These are phyloP conservation scores for Aporrectodea caliginosa DNA, from an alignment of 1,140 invertebrate genomes.

Conservation along the genomic window DNA sequence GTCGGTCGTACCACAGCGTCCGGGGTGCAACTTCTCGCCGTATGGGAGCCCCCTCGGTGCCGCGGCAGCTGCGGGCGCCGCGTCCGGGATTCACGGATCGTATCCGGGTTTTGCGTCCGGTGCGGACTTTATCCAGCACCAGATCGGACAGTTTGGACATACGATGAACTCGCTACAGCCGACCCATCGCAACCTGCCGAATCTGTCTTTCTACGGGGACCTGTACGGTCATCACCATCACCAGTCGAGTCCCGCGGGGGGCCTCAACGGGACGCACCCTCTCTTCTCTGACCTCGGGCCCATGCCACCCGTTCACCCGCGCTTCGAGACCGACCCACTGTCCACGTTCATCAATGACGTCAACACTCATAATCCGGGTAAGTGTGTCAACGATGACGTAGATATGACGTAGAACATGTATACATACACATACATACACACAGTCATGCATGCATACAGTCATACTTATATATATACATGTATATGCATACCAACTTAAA, in stretches of 20 bases:
- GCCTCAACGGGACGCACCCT: neutral
- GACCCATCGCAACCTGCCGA: neutral
- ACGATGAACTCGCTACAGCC: neutral
- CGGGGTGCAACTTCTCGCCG: constrained; percentile 18
- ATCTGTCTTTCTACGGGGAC: constrained; percentile 18
- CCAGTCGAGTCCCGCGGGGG: constrained; percentile 3
- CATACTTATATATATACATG: neutral
- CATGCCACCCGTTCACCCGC: constrained; percentile 5
- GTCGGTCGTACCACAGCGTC: neutral
- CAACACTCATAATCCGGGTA: constrained; percentile 9
- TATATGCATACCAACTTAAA: neutral
- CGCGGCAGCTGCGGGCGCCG: neutral
- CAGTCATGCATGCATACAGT: too few relatives aligned
- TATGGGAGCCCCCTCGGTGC: constrained; percentile 1
- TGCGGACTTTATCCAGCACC: constrained; percentile 19
- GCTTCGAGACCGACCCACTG: constrained; percentile 18
- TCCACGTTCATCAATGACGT: constrained; percentile 13
- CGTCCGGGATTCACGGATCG: neutral
- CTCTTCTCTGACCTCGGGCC: constrained; percentile 9
- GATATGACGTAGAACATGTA: neutral
- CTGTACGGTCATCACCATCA: constrained; percentile 18
- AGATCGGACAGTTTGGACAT: neutral
- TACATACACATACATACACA: too few relatives aligned
- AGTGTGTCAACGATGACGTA: neutral
- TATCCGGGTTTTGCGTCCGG: constrained; percentile 3